These are phyloP conservation scores for Campoletis raptor DNA, from an alignment of 2,888 invertebrate species.

Conservation along the genomic window DNA sequence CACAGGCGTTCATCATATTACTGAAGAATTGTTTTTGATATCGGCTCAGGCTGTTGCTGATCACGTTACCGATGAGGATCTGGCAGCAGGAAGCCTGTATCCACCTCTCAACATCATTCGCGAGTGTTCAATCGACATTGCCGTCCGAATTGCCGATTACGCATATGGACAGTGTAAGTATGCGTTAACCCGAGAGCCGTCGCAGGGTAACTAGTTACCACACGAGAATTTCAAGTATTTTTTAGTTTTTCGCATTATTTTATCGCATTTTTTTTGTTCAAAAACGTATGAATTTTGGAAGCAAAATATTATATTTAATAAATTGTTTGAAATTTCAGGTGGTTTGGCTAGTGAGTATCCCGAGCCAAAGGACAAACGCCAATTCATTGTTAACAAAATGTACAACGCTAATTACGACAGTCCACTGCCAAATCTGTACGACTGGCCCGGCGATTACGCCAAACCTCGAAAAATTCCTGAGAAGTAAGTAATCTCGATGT, in stretches of 20 bases:
- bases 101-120: conserved; percentile 94
- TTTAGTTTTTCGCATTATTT: no score
- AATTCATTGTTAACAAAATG: conserved; percentile 90
- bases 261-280: neutral
- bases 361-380: conserved; percentile 91
- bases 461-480: conserved; percentile 82
- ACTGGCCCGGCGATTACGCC: conserved; percentile 84
- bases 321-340: conserved; percentile 85
- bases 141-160: conserved; percentile 93
- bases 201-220: no score
- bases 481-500: conserved; percentile 78
- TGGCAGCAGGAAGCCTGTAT: conserved; percentile 95
- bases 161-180: conserved; percentile 94
- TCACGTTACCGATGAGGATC: conserved; percentile 92
- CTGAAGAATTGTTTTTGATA: conserved; percentile 96
- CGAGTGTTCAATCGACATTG: conserved; percentile 96
- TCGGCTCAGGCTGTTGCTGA: conserved; percentile 96
- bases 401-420: conserved; percentile 93
- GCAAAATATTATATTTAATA: neutral
- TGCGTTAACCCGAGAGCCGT: neutral
- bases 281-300: neutral
- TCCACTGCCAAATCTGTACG: conserved; percentile 88
- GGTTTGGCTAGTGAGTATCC: conserved; percentile 94
- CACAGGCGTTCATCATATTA: conserved; percentile 96
- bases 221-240: no score